Conservation (phyloP, 2,797 vertebrate genomes). For the Podargus strigoides region DNA sequence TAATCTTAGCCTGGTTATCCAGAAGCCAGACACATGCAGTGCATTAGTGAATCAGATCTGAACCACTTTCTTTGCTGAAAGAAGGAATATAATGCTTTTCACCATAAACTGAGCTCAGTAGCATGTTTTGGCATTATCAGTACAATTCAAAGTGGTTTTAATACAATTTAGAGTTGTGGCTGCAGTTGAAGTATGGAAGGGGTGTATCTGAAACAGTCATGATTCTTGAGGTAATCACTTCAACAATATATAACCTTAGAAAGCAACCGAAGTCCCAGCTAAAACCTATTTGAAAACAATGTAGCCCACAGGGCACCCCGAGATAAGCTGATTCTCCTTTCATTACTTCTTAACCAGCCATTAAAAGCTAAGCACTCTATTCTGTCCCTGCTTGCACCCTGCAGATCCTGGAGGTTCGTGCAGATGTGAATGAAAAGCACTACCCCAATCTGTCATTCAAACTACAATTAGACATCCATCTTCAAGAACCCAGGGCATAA, state of each 20-base stretch:
- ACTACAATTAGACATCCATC: conserved; percentile 15
- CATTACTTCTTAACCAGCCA: conserved; percentile 62
- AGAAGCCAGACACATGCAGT: neutral
- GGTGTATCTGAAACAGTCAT: neutral
- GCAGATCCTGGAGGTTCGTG: neutral
- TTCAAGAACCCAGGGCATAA: neutral
- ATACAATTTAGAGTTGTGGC: neutral
- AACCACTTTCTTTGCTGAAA: conserved; percentile 5
- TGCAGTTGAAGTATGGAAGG: neutral
- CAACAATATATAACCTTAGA: conserved; percentile 1
- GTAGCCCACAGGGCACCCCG: conserved; percentile 50
- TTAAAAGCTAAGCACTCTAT: conserved; percentile 53
- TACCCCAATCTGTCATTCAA: conserved; percentile 20
- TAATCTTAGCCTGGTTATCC: neutral
- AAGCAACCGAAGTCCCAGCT: conserved; percentile 8
- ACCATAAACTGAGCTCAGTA: neutral
- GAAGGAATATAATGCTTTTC: neutral
- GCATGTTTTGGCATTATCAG: neutral
- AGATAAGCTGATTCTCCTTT: conserved; percentile 63
- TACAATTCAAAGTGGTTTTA: neutral
- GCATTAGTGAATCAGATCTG: neutral
- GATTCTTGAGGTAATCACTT: conserved; percentile 41
- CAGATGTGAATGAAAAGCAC: neutral
- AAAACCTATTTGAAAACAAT: conserved; percentile 60
- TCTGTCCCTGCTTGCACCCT: conserved; percentile 9